Evolutionary conservation across 1,140 invertebrate genomes (phyloP).

Genomic region (Planococcus citri): DNA sequence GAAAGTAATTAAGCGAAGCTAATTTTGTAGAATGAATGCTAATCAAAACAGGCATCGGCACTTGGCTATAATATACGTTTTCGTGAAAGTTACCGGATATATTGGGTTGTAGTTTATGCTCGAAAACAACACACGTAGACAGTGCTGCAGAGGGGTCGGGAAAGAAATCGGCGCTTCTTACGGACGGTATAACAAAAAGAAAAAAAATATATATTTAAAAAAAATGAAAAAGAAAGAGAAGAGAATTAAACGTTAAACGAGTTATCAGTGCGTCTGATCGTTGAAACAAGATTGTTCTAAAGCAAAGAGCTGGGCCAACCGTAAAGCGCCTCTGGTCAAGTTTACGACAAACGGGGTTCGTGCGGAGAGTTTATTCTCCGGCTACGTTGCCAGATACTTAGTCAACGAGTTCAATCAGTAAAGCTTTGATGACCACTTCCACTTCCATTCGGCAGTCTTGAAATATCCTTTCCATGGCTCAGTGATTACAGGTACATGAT

Average conservation of each 20-base stretch:
- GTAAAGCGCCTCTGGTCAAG: constrained; percentile 10
- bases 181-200: constrained; percentile 10
- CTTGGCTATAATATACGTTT: background rate
- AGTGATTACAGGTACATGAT: constrained; percentile 13
- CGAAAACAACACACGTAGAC: background rate
- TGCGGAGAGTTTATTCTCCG: constrained; percentile 9
- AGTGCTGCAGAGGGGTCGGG: background rate
- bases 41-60: background rate
- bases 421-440: constrained; percentile 15
- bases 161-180: background rate
- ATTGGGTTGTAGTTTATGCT: background rate
- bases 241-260: constrained; percentile 10
- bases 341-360: background rate
- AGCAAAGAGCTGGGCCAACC: constrained; percentile 4
- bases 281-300: constrained; percentile 18
- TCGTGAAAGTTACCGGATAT: constrained; percentile 17
- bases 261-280: constrained; percentile 18
- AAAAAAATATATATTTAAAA: too few relatives aligned
- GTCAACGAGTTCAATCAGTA: constrained; percentile 16
- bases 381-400: constrained; percentile 18
- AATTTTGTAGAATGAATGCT: background rate
- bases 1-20: too few relatives aligned
- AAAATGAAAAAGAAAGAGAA: too few relatives aligned
- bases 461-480: constrained; percentile 20
- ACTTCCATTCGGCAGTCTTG: constrained; percentile 13